Conservation (phyloP, 2,888 invertebrate genomes). For the Hypselothyrea guttata region DNA sequence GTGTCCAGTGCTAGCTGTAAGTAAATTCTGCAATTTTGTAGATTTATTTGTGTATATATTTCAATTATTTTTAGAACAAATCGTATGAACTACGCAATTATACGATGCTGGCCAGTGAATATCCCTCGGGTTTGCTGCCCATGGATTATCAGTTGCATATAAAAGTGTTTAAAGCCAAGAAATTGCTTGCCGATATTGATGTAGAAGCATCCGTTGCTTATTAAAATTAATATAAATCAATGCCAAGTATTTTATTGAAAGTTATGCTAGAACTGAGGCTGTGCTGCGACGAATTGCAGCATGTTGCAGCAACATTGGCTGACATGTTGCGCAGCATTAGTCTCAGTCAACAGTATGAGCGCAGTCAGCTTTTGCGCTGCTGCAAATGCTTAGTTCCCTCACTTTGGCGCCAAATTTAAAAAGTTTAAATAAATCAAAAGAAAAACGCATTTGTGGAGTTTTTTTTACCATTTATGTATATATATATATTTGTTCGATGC, state of each 20-base stretch:
- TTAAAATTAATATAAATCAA: neutral
- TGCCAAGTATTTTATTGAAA: no score
- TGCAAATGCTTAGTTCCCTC: no score
- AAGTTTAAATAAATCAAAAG: no score
- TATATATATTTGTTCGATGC: conserved; percentile 57
- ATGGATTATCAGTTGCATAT: neutral
- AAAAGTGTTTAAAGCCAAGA: neutral
- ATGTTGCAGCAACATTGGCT: no score
- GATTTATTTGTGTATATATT: no score
- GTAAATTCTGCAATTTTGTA: conserved; percentile 10
- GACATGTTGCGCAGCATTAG: neutral
- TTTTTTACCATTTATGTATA: conserved; percentile 50
- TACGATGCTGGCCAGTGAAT: conserved; percentile 1
- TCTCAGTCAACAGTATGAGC: no score
- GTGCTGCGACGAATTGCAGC: no score
- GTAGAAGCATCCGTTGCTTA: neutral
- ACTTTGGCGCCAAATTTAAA: conserved; percentile 6
- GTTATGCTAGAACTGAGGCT: no score
- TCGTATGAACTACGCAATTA: conserved; percentile 2
- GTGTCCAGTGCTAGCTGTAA: conserved; percentile 44
- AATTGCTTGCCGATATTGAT: conserved; percentile 1
- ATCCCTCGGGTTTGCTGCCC: conserved; percentile 1
- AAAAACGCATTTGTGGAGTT: neutral
- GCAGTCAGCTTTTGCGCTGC: neutral
- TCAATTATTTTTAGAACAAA: no score